Base-by-base conservation (phyloP, 1,140 invertebrate species). In the Musca domestica region DNA sequence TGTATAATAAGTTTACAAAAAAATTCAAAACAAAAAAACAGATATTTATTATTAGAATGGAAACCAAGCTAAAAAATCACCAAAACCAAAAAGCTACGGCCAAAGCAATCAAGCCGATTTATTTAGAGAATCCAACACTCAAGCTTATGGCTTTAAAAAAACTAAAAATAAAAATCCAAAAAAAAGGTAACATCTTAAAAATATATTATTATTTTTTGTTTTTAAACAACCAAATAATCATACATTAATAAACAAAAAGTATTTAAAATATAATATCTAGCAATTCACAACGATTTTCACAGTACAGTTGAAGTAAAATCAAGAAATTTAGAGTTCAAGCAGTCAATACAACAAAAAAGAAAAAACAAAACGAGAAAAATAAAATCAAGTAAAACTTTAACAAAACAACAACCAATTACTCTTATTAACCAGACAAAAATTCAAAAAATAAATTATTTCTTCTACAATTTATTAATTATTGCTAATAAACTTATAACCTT, bases 201-300 rank as follows among this genome's bases (percentile, higher is more conserved):
- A 9, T 27, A 58, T n/a, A 30, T 12, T 34, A 61, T 34, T 41
- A 61, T 61, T 15, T 56, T 14, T 61, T 34, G 34, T 20, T 61
- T 61, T 4, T 17, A 19, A 34, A 61, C 15, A 58, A 54, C 0
- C 25, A 61, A 19, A 19, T n/a, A 61, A 58, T 23, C 25, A 58
- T 17, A 58, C 25, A 58, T 56, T 15, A n/a, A n/a, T 27, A 58
- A 23, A 22, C 5, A 54, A 54, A 54, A 9, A 54, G 25, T 14
- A 54, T 25, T 41, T 61, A 61, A 61, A n/a, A 61, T 20, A 34
- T 1, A 17, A 61, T n/a, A 61, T 61, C 19, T 20, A 61, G n/a
- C 10, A 61, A 61, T 41, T 34, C 56, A 61, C 56, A 61, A 61
- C 56, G 56, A 61, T 61, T 61, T 61, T 61, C 56, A 61, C 56